Evolutionary conservation across 2,888 invertebrate genomes (phyloP).

Genomic region (Drosophila mettleri): DNA sequence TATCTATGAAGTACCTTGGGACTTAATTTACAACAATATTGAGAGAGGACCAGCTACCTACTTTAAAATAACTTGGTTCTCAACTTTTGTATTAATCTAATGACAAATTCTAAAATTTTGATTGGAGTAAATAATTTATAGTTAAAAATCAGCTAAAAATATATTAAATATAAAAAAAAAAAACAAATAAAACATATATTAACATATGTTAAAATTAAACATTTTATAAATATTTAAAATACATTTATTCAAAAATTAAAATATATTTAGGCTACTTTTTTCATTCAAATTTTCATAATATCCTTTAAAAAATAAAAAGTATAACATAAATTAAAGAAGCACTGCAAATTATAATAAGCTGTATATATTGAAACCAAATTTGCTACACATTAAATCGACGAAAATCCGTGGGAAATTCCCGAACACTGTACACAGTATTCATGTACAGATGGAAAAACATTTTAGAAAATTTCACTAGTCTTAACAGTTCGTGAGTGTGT

Average conservation of each 20-base stretch:
- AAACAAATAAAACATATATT: no score
- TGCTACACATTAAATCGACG: slow-evolving; percentile 23
- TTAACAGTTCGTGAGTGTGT: slow-evolving; percentile 20
- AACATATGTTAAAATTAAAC: no score
- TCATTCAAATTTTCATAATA: no score
- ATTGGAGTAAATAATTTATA: background rate
- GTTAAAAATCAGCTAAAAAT: no score
- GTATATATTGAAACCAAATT: slow-evolving; percentile 25
- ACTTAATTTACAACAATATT: background rate
- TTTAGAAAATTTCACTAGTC: slow-evolving; percentile 49
- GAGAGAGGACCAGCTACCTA: background rate
- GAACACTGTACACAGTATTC: slow-evolving; percentile 11
- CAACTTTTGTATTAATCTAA: background rate
- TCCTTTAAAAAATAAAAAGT: no score
- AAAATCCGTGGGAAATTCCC: slow-evolving; percentile 36
- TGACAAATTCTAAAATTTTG: background rate
- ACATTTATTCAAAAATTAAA: no score
- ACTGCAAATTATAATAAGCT: slow-evolving; percentile 6
- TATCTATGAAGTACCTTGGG: background rate
- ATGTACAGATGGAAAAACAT: slow-evolving; percentile 45
- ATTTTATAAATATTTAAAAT: no score
- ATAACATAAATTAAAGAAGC: background rate
- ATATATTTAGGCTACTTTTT: no score
- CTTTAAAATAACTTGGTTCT: background rate
- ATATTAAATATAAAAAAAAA: no score